A percentile compares a stretch with the other conserved stretches of the same genome.
phyloP scores from a whole-genome alignment of 1,140 invertebrate genomes.

The Anoplolepis gracilipes region DNA sequence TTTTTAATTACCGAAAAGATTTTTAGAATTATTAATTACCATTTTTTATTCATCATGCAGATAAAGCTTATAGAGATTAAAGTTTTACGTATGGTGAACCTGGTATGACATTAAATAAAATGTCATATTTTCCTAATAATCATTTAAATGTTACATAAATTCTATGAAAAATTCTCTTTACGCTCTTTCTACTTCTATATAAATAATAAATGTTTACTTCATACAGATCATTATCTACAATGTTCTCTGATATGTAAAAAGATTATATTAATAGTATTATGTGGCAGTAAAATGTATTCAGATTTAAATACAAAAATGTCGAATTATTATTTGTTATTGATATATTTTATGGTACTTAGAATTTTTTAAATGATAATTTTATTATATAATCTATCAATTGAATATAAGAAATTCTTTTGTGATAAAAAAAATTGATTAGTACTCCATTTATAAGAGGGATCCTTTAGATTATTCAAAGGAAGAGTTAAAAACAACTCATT shows the following conservation, averaged over 20 bases:
- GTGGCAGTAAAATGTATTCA: conserved; percentile 65
- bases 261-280: conserved; percentile 57
- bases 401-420: background rate
- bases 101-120: conserved; percentile 28
- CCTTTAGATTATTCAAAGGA: too few species aligned
- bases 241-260: conserved; percentile 26
- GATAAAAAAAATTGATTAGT: too few species aligned
- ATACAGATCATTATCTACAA: conserved; percentile 45
- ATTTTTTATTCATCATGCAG: background rate
- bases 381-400: conserved; percentile 21
- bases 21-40: conserved; percentile 4
- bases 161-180: conserved; percentile 59
- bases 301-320: conserved; percentile 20
- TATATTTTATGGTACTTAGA: background rate
- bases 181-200: conserved; percentile 48
- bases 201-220: conserved; percentile 51
- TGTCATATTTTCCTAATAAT: conserved; percentile 61
- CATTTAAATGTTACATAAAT: conserved; percentile 47
- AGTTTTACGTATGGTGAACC: conserved; percentile 34
- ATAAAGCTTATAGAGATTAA: conserved; percentile 59
- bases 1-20: background rate
- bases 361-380: conserved; percentile 19
- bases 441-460: too few species aligned
- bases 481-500: too few species aligned
- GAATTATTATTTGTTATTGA: background rate